Base-by-base conservation (phyloP, 1,140 invertebrate species). In the Zophobas atratus region DNA sequence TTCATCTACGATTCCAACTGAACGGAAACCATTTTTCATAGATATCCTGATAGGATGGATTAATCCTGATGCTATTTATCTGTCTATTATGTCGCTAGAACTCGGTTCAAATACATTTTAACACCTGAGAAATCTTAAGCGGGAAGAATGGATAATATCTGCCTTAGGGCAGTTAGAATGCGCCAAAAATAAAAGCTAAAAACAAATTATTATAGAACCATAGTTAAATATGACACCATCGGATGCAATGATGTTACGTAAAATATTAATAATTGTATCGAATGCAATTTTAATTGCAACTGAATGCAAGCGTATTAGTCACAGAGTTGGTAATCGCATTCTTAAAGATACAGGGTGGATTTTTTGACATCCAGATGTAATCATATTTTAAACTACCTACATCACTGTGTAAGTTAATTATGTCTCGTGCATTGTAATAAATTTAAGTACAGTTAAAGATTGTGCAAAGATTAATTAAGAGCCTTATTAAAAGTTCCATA, bases 61-160 rank as follows among this genome's bases (percentile, higher is more conserved):
- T 67, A 67, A 67, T 67, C 60, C 60, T 8, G 60, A 41, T 67
- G 60, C 60, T 43, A 67, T 67, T 67, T 67, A 67, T 67, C 60
- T 67, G 39, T 43, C 60, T 20, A 67, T 67, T 67, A 67, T 67
- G 60, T 67, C 60, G 60, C 60, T 32, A 46, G 39, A 67, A 67
- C 38, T 57, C 55, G 35, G 1, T 35, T 6, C 49, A 20, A 32
- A 41, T 38, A 8, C 38, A 39, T 67, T 67, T 67, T 67, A 67
- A 67, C 60, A 67, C 60, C 60, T 67, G 60, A 67, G 60, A 67
- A 43, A 67, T 43, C 60, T 41, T 41, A 43, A n/a, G 38, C 32
- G 60, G 1, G 60, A 67, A 67, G 38, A 67, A 67, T 67, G 38
- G 38, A 67, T 67, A 67, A 67, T 67, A 39, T 43, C 60, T 43